phyloP scores from a whole-genome alignment of 1,140 invertebrate species.

The Caenorhabditis latens region DNA sequence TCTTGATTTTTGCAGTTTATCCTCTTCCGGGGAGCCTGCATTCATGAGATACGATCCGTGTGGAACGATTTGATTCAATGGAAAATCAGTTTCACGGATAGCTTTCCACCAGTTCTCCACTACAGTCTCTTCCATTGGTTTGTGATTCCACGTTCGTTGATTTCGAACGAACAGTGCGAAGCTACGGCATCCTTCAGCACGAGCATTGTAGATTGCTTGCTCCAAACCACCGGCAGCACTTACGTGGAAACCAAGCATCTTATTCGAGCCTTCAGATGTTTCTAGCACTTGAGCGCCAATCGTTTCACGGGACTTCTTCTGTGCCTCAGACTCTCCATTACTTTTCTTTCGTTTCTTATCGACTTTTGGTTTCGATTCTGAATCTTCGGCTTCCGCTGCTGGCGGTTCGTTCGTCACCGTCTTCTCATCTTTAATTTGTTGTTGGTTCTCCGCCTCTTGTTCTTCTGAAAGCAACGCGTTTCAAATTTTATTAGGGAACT shows the following conservation, averaged over 20 bases:
- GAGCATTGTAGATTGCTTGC: constrained; percentile 71
- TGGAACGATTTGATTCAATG: constrained; percentile 76
- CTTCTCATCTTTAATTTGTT: neutral
- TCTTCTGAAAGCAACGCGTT: neutral
- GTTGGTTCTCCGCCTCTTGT: neutral
- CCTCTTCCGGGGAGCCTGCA: constrained; percentile 79
- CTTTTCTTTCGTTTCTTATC: constrained; percentile 9
- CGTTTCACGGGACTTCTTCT: neutral
- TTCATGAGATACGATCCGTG: constrained; percentile 81
- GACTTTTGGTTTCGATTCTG: neutral
- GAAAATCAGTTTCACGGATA: constrained; percentile 69
- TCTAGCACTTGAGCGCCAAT: constrained; percentile 69
- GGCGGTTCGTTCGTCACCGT: neutral
- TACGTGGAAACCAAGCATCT: constrained; percentile 78
- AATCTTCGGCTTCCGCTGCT: neutral
- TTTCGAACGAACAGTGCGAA: constrained; percentile 80
- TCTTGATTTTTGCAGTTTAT: constrained; percentile 79
- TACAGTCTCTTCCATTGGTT: constrained; percentile 78
- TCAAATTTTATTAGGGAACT: neutral
- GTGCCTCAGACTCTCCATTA: neutral
- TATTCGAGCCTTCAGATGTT: constrained; percentile 82
- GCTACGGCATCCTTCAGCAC: constrained; percentile 78
- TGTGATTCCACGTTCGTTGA: constrained; percentile 79
- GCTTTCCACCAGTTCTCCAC: constrained; percentile 78
- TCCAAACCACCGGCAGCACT: constrained; percentile 78